Conservation (phyloP, 1,140 invertebrate species). For the Drosophila hydei region DNA sequence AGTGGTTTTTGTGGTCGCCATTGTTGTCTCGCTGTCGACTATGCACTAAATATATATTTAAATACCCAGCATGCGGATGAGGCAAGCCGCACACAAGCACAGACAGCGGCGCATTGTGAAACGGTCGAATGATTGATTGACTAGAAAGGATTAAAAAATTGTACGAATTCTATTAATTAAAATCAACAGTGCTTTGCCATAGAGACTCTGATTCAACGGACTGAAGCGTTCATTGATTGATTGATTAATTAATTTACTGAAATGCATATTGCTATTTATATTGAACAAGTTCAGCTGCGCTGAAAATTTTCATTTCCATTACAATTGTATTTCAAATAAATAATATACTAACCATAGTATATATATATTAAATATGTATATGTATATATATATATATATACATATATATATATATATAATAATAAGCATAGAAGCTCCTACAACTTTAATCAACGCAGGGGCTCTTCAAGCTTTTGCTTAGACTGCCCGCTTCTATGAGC, state of each 20-base stretch:
- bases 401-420: too few relatives aligned
- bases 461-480: too few relatives aligned
- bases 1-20: conserved; percentile 36
- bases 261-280: not conserved
- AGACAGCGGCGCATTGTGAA: not conserved
- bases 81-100: not conserved
- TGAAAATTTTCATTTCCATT: too few relatives aligned
- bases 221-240: not conserved
- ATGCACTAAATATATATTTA: conserved; percentile 37
- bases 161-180: not conserved
- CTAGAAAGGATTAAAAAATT: conserved; percentile 1
- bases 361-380: too few relatives aligned
- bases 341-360: too few relatives aligned
- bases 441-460: too few relatives aligned
- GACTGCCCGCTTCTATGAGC: too few relatives aligned
- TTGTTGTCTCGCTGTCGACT: conserved; percentile 29
- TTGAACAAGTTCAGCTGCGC: not conserved
- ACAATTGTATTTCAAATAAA: too few relatives aligned
- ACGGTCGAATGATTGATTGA: conserved; percentile 13
- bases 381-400: too few relatives aligned
- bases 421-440: too few relatives aligned
- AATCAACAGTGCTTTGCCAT: not conserved
- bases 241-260: too few relatives aligned
- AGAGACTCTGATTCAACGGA: not conserved
- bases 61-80: conserved; percentile 23